A percentile compares a stretch with the other conserved stretches of the same genome.
phyloP scores from a whole-genome alignment of 1,140 invertebrate species.

The Linepithema humile region DNA sequence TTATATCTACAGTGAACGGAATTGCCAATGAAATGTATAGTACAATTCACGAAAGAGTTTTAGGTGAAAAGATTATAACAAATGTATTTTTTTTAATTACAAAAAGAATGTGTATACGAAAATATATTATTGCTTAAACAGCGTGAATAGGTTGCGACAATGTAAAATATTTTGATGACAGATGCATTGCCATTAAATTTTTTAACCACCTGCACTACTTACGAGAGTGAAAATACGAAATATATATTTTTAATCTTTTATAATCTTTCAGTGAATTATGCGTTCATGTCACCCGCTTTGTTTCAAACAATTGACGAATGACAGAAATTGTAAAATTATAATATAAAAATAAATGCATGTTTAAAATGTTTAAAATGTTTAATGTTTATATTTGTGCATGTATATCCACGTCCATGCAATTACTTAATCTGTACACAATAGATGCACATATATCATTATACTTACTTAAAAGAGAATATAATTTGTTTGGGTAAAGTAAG shows the following conservation, averaged over 20 bases:
- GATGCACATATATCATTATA: background rate
- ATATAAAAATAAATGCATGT: conserved; percentile 7
- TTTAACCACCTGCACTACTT: background rate
- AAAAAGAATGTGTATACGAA: background rate
- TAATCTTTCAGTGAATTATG: background rate
- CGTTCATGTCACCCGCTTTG: background rate
- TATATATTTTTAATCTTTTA: background rate
- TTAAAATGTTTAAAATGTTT: background rate
- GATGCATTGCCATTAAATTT: background rate
- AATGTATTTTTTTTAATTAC: conserved; percentile 36
- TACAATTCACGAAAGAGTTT: conserved; percentile 28
- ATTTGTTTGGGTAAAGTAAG: background rate
- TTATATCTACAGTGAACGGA: background rate
- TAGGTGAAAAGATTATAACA: background rate
- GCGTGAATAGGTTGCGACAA: background rate
- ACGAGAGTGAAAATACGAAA: background rate
- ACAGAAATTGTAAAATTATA: conserved; percentile 14
- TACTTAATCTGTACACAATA: background rate
- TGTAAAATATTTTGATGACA: conserved; percentile 8
- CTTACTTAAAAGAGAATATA: conserved; percentile 6
- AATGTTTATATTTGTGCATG: background rate
- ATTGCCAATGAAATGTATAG: conserved; percentile 30
- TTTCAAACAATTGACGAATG: background rate
- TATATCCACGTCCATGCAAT: background rate
- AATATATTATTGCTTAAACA: conserved; percentile 4